Conservation (phyloP, 2,888 invertebrate species). For the Sarcophaga caerulescens region DNA sequence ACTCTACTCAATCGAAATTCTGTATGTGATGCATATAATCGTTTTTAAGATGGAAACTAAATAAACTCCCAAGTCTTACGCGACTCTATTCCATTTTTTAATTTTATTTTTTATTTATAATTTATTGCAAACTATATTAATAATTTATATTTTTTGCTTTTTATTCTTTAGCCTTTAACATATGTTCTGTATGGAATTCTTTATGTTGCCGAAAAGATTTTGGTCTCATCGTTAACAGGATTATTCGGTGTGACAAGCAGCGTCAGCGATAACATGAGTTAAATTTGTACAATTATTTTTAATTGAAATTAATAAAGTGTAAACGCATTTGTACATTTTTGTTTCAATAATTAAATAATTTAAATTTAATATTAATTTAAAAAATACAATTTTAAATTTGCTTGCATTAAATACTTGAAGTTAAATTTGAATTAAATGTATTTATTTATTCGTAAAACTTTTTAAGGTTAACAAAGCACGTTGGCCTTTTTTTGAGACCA, state of each 20-base stretch:
- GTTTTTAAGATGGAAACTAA: too few species aligned
- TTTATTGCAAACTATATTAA: neutral
- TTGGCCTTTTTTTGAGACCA: too few species aligned
- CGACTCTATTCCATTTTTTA: too few species aligned
- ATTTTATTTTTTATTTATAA: neutral
- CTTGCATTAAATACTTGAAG: too few species aligned
- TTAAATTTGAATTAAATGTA: too few species aligned
- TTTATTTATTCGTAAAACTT: too few species aligned
- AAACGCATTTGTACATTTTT: conserved; percentile 52
- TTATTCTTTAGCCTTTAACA: conserved; percentile 66
- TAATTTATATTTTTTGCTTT: conserved; percentile 3
- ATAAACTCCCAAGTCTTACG: too few species aligned
- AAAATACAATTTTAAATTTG: too few species aligned
- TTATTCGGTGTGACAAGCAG: conserved; percentile 66
- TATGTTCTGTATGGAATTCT: conserved; percentile 65
- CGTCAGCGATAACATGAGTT: conserved; percentile 56
- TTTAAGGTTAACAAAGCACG: too few species aligned
- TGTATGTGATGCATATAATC: too few species aligned
- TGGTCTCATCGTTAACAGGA: conserved; percentile 67
- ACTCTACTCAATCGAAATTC: too few species aligned
- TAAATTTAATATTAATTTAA: too few species aligned
- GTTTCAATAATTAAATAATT: neutral
- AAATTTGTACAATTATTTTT: neutral
- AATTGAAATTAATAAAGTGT: conserved; percentile 6
- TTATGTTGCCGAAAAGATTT: conserved; percentile 68